Evolutionary conservation across 2,797 vertebrate genomes (phyloP), one percentile per base, ranked within the genome.

Genomic region (Heterohyrax brucei): DNA sequence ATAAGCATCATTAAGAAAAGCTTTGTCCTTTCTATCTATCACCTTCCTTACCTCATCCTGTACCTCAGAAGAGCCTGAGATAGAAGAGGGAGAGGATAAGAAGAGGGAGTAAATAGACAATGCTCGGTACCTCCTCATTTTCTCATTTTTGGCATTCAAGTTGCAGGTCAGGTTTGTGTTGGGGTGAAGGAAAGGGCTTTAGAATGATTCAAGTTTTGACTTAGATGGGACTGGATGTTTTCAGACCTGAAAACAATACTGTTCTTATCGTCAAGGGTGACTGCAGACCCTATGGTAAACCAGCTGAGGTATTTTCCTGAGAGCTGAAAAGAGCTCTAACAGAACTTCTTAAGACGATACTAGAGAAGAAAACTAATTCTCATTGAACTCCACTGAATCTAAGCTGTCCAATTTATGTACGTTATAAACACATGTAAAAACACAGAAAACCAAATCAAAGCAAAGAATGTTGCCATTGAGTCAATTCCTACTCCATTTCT

Each of bases 191-290:
- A 72, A 70, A 72, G 50, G 66, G 21, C 33, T 96, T 86, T 73
- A 44, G 79, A 76, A 84, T 39, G n/a, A 64, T 87, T 75, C 50
- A 68, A 61, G 6, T 89, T 96, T 94, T 91, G 73, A 87, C 61
- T 97, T 78, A 68, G 79, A 79, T 79, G 82, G 28, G 61, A 79
- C 33, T 87, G 61, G 48, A 46, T 94, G 89, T 88, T 92, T 96
- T 96, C 53, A 90, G 59, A 89, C 61, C 61, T 94, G 76, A 96
- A 93, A 93, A 95, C 44, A 90, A 88, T 92, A 83, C n/a, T 70
- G 14, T 33, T 89, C 19, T 85, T 80, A 70, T 87, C 30, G 19
- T 18, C n/a, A 0, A 90, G 91, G 90, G 66, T 76, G 48, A 83
- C 72, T 66, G 92, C 53, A 91, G 73, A 86, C 84, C 1, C 66